Base-by-base conservation (phyloP, 2,888 invertebrate genomes). In the Ormyrus thymus region DNA sequence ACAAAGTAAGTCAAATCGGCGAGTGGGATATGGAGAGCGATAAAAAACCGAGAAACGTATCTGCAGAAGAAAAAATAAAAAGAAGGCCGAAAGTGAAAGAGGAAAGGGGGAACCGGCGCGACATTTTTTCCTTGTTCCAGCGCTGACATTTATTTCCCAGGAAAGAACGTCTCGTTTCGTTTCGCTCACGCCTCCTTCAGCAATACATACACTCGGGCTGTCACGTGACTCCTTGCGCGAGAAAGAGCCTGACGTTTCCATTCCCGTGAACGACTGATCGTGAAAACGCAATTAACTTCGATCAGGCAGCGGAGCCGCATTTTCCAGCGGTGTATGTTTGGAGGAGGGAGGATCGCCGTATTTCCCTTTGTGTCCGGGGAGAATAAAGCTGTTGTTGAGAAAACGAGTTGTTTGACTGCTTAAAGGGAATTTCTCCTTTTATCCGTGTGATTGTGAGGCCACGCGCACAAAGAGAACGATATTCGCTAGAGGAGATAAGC, bases 121-220 rank as follows among this genome's bases (percentile, higher is more conserved):
- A 59, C 43, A 48, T 68, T 75, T 68, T 66, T 59, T 55, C 29
- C 45, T 56, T 45, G 15, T 59, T 76, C 15, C 48, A 29, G 15
- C 15, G 73, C 15, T 76, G 68, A 76, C 61, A 53, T 76, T 75
- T 75, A 75, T 75, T 75, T 75, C 53, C 51, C 51, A 59, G 61
- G 66, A 59, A 75, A 75, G 59, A 75, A 53, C 59, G 65, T 75
- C 75, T 51, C 65, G 65, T 74, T 73, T 73, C 64, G 45, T 58
- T 65, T 58, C 56, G n/a, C 11, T 2, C 13, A n/a, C 13, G 48
- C n/a, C 50, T 43, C 56, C 64, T 65, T 45, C 29, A 29, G 46
- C 55, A 56, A 73, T 65, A 73, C 58, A 73, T 56, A 65, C 43
- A 73, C 65, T 65, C 58, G 8, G 29, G 29, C 73, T 65, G 50